Evolutionary conservation across 2,797 vertebrate species (phyloP), one percentile per base, ranked within the genome.

Genomic region (Dendrocincla tyrannina): DNA sequence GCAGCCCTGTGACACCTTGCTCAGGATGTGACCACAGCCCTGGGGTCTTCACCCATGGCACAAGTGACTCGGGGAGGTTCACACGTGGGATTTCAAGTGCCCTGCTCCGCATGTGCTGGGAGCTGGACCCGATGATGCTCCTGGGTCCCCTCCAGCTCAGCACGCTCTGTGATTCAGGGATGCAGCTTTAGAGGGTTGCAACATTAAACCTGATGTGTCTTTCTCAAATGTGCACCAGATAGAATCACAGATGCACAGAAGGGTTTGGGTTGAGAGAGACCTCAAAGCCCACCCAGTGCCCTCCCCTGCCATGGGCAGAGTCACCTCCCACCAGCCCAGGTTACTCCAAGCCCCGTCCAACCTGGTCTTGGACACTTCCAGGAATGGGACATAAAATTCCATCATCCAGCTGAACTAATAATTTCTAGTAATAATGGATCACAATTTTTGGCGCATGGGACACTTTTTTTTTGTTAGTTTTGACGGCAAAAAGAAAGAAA

Each of bases 31-130:
- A 14, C 27, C 1, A 0, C 5, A 41, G 42, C 6, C 49, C 28
- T 5, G 10, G 30, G 25, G 35, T 44, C 35, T 35, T 39, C 27
- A 16, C 18, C 10, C 6, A 13, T 8, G 28, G 17, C 77, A 28
- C 0, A 1, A 28, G 63, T 30, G 19, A 8, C 13, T 1, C 0
- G 30, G 46, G 16, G 0, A n/a, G 33, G 32, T 8, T 52, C 27
- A 12, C 9, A 6, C 2, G 0, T 0, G 6, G 41, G 12, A 10
- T 55, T 87, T 63, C 24, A 7, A 9, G 30, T 4, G 1, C 22
- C 64, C 50, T 42, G 41, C 60, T 80, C 37, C 52, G 5, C 7
- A 1, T 13, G 37, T 30, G 37, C 27, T 41, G 59, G 28, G 37
- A 20, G 27, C 7, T 14, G 18, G 37, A 30, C 27, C 23, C 5